Conservation (phyloP, 53 echinoderm and acorn worm species). For the Holothuria scabra region DNA sequence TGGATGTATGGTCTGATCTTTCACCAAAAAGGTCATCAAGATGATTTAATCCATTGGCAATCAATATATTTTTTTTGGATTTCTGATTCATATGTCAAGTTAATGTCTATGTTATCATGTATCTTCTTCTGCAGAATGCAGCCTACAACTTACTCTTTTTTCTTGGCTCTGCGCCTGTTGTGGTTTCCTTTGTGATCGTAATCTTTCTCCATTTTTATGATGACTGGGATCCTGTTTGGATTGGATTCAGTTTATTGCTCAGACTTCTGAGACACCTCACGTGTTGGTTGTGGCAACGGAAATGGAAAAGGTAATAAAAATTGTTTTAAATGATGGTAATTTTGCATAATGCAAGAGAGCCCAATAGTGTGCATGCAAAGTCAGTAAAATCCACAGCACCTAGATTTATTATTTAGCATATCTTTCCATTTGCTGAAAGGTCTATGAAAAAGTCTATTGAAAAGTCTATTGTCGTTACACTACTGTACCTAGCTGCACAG, state of each 20-base stretch:
- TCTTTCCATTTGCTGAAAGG: too few relatives aligned
- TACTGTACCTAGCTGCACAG: too few relatives aligned
- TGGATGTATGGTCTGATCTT: too few relatives aligned
- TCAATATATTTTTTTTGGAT: neutral
- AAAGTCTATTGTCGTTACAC: too few relatives aligned
- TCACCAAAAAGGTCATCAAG: too few relatives aligned
- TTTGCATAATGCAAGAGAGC: too few relatives aligned
- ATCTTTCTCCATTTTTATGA: conserved; percentile 83
- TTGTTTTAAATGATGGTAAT: too few relatives aligned
- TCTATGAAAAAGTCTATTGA: too few relatives aligned
- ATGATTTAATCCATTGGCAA: neutral
- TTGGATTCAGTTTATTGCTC: conserved; percentile 24
- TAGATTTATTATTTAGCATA: too few relatives aligned
- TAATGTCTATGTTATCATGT: neutral
- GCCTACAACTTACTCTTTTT: conserved; percentile 62
- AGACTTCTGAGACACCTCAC: conserved; percentile 1
- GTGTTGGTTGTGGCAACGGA: conserved; percentile 11
- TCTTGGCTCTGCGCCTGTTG: conserved; percentile 83
- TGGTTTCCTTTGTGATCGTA: conserved; percentile 83
- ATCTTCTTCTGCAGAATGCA: neutral
- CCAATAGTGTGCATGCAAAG: too few relatives aligned
- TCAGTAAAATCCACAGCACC: too few relatives aligned
- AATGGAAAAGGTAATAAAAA: neutral
- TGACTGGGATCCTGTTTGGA: conserved; percentile 95
- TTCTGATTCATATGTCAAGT: neutral